Conservation (phyloP, 2,113 vertebrate species). For the Pelecanus crispus region DNA sequence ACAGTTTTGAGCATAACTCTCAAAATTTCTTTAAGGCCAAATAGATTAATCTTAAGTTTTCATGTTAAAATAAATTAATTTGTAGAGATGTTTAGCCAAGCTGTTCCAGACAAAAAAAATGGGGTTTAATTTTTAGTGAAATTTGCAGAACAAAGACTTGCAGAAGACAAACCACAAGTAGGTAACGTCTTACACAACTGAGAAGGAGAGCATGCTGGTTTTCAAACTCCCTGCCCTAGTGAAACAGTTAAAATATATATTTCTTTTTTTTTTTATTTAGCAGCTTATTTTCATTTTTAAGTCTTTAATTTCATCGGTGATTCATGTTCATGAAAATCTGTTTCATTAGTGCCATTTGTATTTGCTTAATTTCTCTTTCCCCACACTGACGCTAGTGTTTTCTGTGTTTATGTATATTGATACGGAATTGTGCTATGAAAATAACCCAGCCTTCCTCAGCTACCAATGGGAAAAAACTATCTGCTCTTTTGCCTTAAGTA, state of each 20-base stretch:
- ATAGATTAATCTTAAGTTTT: neutral
- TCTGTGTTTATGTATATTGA: neutral
- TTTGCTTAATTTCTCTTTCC: neutral
- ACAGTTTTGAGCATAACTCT: neutral
- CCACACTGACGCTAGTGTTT: fast-evolving
- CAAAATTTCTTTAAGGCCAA: neutral
- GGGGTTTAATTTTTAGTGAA: neutral
- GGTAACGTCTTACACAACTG: neutral
- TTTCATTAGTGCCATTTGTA: neutral
- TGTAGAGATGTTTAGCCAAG: neutral
- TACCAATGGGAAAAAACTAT: neutral
- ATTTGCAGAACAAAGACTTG: neutral
- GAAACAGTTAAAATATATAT: neutral
- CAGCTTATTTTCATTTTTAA: neutral
- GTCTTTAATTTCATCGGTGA: neutral
- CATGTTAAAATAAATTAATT: neutral
- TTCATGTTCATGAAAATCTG: neutral
- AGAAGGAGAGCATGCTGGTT: neutral
- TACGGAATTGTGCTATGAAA: fast-evolving
- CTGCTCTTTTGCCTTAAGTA: constrained; percentile 29
- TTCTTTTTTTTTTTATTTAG: neutral
- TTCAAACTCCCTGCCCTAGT: neutral
- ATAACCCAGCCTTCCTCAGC: neutral
- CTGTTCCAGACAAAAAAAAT: neutral
- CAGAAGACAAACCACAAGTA: neutral